A percentile compares a stretch with the other conserved stretches of the same genome.
These are phyloP conservation scores for Hybos culiciformis DNA, from an alignment of 2,888 invertebrate species.

Conservation along the genomic window DNA sequence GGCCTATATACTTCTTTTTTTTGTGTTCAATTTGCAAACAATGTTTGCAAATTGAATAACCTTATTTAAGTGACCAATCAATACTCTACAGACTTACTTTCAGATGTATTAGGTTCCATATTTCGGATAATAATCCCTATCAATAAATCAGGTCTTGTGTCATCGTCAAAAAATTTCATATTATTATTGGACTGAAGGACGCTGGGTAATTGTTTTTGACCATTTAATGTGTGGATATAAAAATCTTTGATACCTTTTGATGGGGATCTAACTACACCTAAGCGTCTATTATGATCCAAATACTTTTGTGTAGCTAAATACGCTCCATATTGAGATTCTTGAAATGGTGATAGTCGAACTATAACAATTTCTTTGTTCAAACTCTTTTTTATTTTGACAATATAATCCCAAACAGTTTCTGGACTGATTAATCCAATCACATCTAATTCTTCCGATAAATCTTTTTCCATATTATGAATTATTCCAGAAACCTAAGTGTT, in stretches of 20 bases:
- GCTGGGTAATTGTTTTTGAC: slow-evolving; percentile 54
- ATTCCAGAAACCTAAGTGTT: slow-evolving; percentile 62
- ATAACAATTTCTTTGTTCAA: slow-evolving; percentile 79
- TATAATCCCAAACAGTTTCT: slow-evolving; percentile 85
- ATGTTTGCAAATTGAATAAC: no score
- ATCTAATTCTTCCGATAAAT: slow-evolving; percentile 62
- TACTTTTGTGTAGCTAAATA: slow-evolving; percentile 65
- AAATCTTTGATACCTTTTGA: slow-evolving; percentile 81
- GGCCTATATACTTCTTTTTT: no score
- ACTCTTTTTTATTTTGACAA: slow-evolving; percentile 75
- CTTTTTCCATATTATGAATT: slow-evolving; percentile 51
- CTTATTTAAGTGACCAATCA: no score
- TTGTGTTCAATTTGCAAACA: no score
- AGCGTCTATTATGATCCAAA: slow-evolving; percentile 64
- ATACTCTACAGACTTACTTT: no score
- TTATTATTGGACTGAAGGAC: slow-evolving; percentile 55
- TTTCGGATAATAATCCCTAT: slow-evolving; percentile 69
- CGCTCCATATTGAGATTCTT: slow-evolving; percentile 69
- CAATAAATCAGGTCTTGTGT: slow-evolving; percentile 62
- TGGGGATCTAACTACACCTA: slow-evolving; percentile 72
- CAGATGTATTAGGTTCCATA: no score
- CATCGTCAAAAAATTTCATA: slow-evolving; percentile 52
- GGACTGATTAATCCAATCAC: slow-evolving; percentile 87
- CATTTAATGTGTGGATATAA: slow-evolving; percentile 76
- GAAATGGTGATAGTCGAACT: slow-evolving; percentile 64